phyloP scores from a whole-genome alignment of 2,888 invertebrate genomes.

The Meliscaeva auricollis region DNA sequence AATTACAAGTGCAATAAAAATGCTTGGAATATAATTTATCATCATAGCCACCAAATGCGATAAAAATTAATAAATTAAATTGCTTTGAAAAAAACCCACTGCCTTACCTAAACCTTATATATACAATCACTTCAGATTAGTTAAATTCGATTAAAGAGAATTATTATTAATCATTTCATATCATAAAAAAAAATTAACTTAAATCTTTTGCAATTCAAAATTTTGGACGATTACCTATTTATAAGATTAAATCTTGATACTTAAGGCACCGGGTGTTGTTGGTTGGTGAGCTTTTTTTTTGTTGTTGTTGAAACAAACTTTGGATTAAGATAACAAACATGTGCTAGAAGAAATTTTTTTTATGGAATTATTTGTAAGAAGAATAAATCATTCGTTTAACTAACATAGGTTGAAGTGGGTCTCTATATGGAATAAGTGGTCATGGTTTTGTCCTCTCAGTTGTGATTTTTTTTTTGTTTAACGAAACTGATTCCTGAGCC shows the following conservation, averaged over 20 bases:
- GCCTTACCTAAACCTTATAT: neutral
- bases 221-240: neutral
- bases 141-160: neutral
- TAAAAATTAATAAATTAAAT: neutral
- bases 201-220: constrained; percentile 4
- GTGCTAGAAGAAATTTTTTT: neutral
- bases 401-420: constrained; percentile 4
- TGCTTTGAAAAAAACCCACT: constrained; percentile 3
- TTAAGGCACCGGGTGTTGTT: neutral
- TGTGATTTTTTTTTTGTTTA: neutral
- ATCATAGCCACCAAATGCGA: neutral
- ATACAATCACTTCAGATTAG: constrained; percentile 14
- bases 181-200: neutral
- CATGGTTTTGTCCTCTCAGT: constrained; percentile 3
- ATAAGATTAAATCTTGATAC: neutral
- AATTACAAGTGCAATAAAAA: neutral
- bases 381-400: constrained; percentile 11
- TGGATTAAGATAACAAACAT: constrained; percentile 31
- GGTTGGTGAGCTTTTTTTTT: neutral
- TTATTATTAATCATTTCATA: neutral
- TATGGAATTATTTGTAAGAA: neutral
- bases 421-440: neutral
- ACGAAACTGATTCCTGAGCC: neutral
- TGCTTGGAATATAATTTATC: neutral
- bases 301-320: neutral